Percentiles rank a stretch among this genome's conserved stretches.
These are phyloP conservation scores for Furcula furcula DNA, from an alignment of 2,888 invertebrate species.

Conservation along the genomic window DNA sequence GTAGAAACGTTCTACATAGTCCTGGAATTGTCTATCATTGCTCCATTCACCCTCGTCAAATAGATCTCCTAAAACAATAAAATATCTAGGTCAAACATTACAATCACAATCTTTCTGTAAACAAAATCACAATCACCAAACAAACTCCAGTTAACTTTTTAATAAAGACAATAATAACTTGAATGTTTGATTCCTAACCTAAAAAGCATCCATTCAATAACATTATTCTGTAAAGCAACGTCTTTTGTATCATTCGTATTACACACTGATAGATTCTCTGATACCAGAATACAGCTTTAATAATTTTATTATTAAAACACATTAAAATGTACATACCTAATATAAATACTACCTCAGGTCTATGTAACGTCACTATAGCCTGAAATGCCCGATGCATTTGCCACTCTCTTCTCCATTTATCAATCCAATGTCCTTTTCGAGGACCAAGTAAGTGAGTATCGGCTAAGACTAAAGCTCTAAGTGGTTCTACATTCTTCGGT, in stretches of 20 bases:
- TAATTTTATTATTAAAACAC: too few species aligned
- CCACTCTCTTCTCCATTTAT: slow-evolving; percentile 97
- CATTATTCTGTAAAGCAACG: too few species aligned
- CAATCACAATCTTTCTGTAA: too few species aligned
- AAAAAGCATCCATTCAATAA: too few species aligned
- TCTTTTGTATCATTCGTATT: too few species aligned
- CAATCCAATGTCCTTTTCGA: slow-evolving; percentile 95
- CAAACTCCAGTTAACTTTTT: too few species aligned
- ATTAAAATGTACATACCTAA: slow-evolving; percentile 82
- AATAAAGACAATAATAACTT: too few species aligned
- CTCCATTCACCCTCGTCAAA: slow-evolving; percentile 98
- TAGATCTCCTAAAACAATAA: slow-evolving; percentile 87
- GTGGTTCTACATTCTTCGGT: slow-evolving; percentile 59
- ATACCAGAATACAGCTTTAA: too few species aligned
- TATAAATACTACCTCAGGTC: slow-evolving; percentile 94
- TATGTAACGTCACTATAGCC: slow-evolving; percentile 88
- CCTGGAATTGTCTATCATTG: slow-evolving; percentile 87
- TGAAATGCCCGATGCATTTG: slow-evolving; percentile 97
- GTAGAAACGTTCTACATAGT: slow-evolving; percentile 90
- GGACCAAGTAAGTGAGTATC: slow-evolving; percentile 96
- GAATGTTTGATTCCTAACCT: too few species aligned
- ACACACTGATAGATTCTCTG: too few species aligned
- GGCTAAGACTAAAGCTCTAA: slow-evolving; percentile 90
- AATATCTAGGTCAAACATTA: too few species aligned
- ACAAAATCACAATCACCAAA: too few species aligned